These are phyloP conservation scores for Oscheius myriophilus DNA, from an alignment of 2,888 invertebrate species.

Conservation along the genomic window DNA sequence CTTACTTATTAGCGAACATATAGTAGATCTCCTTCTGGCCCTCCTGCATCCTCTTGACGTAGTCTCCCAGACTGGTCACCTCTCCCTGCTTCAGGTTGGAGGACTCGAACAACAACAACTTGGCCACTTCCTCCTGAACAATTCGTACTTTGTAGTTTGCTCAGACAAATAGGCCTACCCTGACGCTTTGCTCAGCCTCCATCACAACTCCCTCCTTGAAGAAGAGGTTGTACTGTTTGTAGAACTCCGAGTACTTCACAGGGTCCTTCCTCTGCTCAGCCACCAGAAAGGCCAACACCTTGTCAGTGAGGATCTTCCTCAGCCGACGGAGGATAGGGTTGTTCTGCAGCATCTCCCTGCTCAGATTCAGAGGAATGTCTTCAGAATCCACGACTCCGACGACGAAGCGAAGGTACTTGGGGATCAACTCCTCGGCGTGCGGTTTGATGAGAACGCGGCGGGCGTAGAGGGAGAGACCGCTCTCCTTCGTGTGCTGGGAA, in stretches of 20 bases:
- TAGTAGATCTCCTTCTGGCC: conserved; percentile 89
- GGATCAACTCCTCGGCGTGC: conserved; percentile 65
- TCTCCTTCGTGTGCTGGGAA: conserved; percentile 79
- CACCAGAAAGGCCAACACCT: conserved; percentile 73
- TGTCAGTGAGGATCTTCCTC: conserved; percentile 83
- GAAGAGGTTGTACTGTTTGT: conserved; percentile 89
- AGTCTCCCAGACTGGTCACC: conserved; percentile 81
- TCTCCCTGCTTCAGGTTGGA: conserved; percentile 76
- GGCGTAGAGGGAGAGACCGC: conserved; percentile 87
- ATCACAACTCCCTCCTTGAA: conserved; percentile 94
- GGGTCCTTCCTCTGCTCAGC: conserved; percentile 83
- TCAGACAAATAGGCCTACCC: conserved; percentile 76
- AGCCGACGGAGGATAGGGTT: conserved; percentile 88
- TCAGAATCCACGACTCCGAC: conserved; percentile 98
- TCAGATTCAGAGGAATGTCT: conserved; percentile 95
- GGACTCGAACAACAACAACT: conserved; percentile 89
- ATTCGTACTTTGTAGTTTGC: not conserved
- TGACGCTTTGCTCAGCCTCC: conserved; percentile 82
- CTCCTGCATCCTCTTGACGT: conserved; percentile 81
- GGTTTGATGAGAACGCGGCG: conserved; percentile 83
- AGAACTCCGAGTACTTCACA: conserved; percentile 85
- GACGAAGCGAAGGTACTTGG: conserved; percentile 86
- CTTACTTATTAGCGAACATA: conserved; percentile 87
- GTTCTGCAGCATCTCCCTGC: conserved; percentile 92
- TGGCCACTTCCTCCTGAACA: conserved; percentile 85